Evolutionary conservation across 1,140 invertebrate species (phyloP), one percentile per base, ranked within the genome.

Genomic region (Halyomorpha halys): DNA sequence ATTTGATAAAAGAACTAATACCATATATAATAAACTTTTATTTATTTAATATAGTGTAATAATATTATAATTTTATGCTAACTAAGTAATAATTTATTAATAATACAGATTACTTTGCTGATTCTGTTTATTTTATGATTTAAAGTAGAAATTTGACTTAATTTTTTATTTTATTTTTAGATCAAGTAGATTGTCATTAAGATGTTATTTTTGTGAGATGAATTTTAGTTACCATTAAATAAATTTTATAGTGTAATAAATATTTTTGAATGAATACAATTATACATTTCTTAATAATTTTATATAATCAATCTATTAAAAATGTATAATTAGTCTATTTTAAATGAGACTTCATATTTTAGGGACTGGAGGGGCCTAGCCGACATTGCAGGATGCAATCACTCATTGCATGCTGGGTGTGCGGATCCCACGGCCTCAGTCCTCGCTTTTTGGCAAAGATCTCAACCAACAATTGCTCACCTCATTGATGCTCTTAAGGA

Each of bases 361-460:
- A 83, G 85, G 64, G 83, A 87, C 72, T 87, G 84, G 84, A 76
- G 82, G 67, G 85, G 85, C 21, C 70, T 87, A 9, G 82, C 81
- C 0, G 76, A 81, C 64, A 69, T 83, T 11, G 82, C 81, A 0
- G 76, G 80, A 64, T 69, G 83, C 67, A 60, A 74, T 53, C 73
- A 78, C 39, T 74, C 77, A 34, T 75, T 73, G 21, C 71, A 83
- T 53, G 70, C 74, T 30, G 70, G 72, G 0, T 72, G 77, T 65
- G 34, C 66, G 16, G 79, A 84, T 74, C 82, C 82, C 1, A 79
- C 78, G 34, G 72, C 68, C 15, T 71, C 76, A 59, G 74, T 86
- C 18, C 69, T 86, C 0, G 73, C 74, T 59, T 67, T 76, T 49
- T 80, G 82, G 76, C 71, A 74, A 44, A 73, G 74, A 54, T 66